phyloP scores from a whole-genome alignment of 2,113 vertebrate genomes.

The Equus przewalskii region DNA sequence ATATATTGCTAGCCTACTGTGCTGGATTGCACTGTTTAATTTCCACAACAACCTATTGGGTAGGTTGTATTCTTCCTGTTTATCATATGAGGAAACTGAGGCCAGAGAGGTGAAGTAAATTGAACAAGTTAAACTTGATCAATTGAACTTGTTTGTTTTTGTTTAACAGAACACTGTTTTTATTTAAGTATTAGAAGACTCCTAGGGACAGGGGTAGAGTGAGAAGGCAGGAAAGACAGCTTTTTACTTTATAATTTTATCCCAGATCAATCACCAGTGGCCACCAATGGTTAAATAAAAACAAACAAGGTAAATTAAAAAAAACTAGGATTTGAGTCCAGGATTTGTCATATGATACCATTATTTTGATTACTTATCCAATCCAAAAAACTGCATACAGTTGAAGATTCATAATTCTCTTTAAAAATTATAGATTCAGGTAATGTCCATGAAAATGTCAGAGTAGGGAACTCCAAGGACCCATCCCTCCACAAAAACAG shows the following conservation, averaged over 20 bases:
- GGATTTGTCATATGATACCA: not conserved
- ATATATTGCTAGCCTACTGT: not conserved
- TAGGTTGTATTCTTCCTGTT: not conserved
- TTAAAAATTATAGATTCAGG: constrained; percentile 7
- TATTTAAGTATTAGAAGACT: not conserved
- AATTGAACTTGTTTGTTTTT: not conserved
- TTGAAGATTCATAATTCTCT: not conserved
- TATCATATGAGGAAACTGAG: constrained; percentile 29
- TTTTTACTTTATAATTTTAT: constrained; percentile 12
- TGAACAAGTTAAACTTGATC: not conserved
- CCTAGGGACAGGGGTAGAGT: not conserved
- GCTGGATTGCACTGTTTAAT: not conserved
- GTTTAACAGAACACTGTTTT: not conserved
- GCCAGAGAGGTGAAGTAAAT: not conserved
- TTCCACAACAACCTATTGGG: constrained; percentile 7
- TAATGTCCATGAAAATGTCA: not conserved
- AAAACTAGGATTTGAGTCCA: not conserved
- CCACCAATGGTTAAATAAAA: not conserved
- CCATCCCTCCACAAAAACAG: not conserved
- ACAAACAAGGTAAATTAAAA: not conserved
- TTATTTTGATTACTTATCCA: constrained; percentile 10
- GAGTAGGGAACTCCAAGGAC: not conserved
- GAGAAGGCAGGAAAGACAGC: not conserved
- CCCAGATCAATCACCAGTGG: not conserved
- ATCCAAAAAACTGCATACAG: not conserved